Conservation (phyloP, 1,140 invertebrate species). For the Tetraneura akinire region DNA sequence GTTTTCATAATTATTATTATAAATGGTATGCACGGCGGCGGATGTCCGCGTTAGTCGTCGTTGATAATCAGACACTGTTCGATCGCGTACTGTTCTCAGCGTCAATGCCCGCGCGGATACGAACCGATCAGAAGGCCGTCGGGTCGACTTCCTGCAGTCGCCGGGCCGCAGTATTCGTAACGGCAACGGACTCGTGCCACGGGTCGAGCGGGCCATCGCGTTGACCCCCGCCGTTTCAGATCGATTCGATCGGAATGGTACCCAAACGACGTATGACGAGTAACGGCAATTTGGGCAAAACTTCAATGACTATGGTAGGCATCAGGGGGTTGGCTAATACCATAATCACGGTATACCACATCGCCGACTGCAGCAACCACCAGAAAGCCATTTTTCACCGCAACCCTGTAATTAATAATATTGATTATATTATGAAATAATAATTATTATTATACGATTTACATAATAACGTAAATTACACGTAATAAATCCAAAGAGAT, state of each 20-base stretch:
- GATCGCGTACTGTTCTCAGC: background rate
- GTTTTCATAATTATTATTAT: slow-evolving; percentile 10
- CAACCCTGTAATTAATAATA: background rate
- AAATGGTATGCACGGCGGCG: background rate
- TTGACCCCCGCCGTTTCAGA: background rate
- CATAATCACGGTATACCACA: slow-evolving; percentile 34
- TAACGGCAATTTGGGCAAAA: slow-evolving; percentile 37
- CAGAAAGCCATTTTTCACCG: slow-evolving; percentile 29
- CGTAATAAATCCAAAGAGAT: too few relatives aligned
- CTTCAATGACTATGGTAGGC: slow-evolving; percentile 13
- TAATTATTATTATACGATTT: too few relatives aligned
- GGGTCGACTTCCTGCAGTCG: background rate
- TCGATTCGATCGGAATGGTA: slow-evolving; percentile 28
- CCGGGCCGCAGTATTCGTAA: background rate
- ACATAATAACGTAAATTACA: too few relatives aligned
- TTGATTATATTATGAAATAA: too few relatives aligned
- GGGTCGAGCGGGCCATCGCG: background rate
- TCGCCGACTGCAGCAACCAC: slow-evolving; percentile 30
- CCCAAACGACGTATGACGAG: slow-evolving; percentile 33
- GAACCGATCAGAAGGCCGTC: slow-evolving; percentile 20
- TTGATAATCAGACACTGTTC: slow-evolving; percentile 3
- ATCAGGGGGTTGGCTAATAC: slow-evolving; percentile 25
- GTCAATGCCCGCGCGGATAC: background rate
- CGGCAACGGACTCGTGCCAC: background rate
- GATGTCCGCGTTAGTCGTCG: background rate